A percentile compares a stretch with the other conserved stretches of the same genome.
These are phyloP conservation scores for Drosophila orosa DNA, from an alignment of 1,140 invertebrate species.

Conservation along the genomic window DNA sequence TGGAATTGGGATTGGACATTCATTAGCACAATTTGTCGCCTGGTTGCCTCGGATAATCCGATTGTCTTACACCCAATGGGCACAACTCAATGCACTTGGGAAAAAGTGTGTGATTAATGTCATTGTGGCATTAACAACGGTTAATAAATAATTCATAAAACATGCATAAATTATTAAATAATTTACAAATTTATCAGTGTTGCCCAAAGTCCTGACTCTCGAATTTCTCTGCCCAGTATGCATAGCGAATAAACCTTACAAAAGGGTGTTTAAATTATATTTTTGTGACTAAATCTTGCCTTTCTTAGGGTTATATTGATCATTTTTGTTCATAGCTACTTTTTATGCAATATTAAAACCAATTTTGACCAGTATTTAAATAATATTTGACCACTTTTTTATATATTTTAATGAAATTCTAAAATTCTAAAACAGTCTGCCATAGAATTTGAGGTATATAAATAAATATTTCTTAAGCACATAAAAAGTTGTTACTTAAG, in stretches of 20 bases:
- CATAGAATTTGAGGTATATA: too few species aligned
- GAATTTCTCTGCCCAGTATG: not conserved
- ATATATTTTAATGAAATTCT: not conserved
- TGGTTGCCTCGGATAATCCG: conserved; percentile 35
- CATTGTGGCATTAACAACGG: not conserved
- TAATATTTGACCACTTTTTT: too few species aligned
- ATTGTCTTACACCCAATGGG: not conserved
- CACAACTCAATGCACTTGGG: not conserved
- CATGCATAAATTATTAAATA: too few species aligned
- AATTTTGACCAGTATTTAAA: too few species aligned
- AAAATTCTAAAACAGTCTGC: not conserved
- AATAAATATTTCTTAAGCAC: too few species aligned
- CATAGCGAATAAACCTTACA: too few species aligned
- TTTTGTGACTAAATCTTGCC: too few species aligned
- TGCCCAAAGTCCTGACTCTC: too few species aligned
- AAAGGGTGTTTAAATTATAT: not conserved
- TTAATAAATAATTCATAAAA: not conserved
- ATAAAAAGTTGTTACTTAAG: too few species aligned
- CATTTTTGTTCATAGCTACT: not conserved
- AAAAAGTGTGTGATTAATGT: not conserved
- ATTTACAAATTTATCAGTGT: too few species aligned
- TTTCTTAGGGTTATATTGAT: not conserved
- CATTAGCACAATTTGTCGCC: conserved; percentile 68
- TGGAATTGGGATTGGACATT: conserved; percentile 43
- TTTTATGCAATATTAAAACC: not conserved